Conservation (phyloP, 2,113 vertebrate species). For the Rhombomys opimus region DNA sequence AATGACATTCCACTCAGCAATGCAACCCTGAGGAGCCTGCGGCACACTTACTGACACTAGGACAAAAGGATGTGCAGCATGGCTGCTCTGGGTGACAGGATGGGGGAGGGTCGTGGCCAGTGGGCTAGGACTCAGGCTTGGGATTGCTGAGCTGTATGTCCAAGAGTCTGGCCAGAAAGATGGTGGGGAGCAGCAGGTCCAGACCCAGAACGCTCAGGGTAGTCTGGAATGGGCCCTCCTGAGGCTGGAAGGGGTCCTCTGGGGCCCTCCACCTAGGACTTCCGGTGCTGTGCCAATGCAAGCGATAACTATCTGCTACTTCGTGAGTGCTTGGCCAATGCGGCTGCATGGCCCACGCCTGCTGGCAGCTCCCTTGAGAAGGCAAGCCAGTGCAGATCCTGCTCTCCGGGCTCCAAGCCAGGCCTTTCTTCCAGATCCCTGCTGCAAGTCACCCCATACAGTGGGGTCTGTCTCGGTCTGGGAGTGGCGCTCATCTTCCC, state of each 20-base stretch:
- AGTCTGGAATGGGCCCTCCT: neutral
- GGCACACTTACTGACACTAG: accelerated
- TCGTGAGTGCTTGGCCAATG: neutral
- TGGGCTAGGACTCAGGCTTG: too few species aligned
- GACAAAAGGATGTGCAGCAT: accelerated
- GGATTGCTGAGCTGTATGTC: neutral
- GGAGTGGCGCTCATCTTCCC: neutral
- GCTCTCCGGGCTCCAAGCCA: neutral
- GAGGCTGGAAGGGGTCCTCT: accelerated
- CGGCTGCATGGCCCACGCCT: neutral
- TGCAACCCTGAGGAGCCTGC: accelerated
- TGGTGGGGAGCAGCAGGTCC: accelerated
- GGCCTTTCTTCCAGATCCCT: neutral
- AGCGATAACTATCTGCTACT: neutral
- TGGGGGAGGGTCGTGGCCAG: accelerated
- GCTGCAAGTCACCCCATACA: too few species aligned
- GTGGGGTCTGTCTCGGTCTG: neutral
- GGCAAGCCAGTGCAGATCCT: neutral
- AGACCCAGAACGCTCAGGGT: accelerated
- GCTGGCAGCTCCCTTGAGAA: neutral
- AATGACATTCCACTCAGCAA: neutral
- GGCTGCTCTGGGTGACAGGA: neutral
- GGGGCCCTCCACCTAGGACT: neutral
- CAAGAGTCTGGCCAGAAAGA: neutral
- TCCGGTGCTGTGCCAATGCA: neutral